Conservation (phyloP, 1,140 invertebrate genomes). For the Agrypnia vestita region DNA sequence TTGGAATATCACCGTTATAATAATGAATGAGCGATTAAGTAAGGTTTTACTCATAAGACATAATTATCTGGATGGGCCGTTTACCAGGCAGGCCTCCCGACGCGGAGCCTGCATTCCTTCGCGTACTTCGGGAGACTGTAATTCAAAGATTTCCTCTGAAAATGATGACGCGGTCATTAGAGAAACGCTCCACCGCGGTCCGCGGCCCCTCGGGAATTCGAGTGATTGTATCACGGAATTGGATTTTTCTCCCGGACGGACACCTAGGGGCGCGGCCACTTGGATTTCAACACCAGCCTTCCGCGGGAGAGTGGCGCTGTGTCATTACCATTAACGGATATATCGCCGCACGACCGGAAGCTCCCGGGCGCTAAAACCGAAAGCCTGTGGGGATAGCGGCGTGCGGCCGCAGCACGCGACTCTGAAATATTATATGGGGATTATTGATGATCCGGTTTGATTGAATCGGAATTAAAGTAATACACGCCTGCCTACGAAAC, state of each 20-base stretch:
- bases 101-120: constrained; percentile 10
- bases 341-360: constrained; percentile 13
- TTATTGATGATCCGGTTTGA: no score
- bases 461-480: no score
- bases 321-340: constrained; percentile 28
- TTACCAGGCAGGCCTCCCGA: constrained; percentile 10
- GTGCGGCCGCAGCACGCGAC: constrained; percentile 8
- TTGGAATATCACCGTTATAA: constrained; percentile 19
- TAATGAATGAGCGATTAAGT: constrained; percentile 16
- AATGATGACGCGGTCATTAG: constrained; percentile 39
- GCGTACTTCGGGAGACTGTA: constrained; percentile 26
- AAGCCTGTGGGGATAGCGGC: not conserved
- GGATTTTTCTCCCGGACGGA: constrained; percentile 29
- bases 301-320: constrained; percentile 24
- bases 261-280: not conserved
- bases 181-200: constrained; percentile 3
- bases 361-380: not conserved
- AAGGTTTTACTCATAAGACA: not conserved
- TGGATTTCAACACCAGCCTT: constrained; percentile 4
- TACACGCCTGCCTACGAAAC: no score
- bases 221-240: constrained; percentile 37
- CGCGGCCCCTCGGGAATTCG: not conserved
- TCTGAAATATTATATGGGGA: not conserved
- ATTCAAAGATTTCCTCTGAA: constrained; percentile 43
- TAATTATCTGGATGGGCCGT: constrained; percentile 30